Base-by-base conservation (phyloP, 2,113 vertebrate species). In the Mustela lutreola region DNA sequence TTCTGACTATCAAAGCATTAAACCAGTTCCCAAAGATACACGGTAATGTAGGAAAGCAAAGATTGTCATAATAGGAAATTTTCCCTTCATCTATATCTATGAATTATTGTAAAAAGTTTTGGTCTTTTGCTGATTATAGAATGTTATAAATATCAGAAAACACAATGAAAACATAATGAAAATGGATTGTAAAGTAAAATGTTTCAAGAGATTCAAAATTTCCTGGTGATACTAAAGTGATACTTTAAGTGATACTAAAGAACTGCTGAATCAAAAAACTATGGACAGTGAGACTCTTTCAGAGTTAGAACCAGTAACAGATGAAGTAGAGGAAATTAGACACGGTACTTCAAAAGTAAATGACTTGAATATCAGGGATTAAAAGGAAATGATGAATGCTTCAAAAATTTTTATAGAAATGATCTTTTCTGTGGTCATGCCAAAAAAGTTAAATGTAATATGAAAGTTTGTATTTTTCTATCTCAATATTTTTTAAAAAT, bases 301-400 rank as follows among this genome's bases (percentile, higher is more conserved):
- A 76, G 18, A 80, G 14, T 73, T 53, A 91, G 19, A 86, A 33
- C 5, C 58, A 6, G 42, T 84, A 81, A 45, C 2, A 89, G n/a
- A 26, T 42, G 26, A 88, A 89, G 18, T 2, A 76, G 63, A 97
- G 28, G 73, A 94, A 94, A 86, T 50, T 53, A 56, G 67, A 85
- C 42, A 83, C 2, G 4, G 7, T 90, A 67, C 48, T 91, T 84
- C 22, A 88, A 71, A 91, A 71, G 21, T 11, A 97, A 88, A 85
- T 97, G 58, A 79, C 42, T 90, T 75, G 70, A 86, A 91, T 71
- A 92, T 81, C 42, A 91, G 33, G 1, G 9, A 92, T 86, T 79
- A 89, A 79, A 76, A 76, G 8, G 56, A 93, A 96, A 89, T 28
- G 36, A 93, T 71, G 60, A 75, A 62, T 80, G 4, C 11, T 65